Evolutionary conservation across 2,113 vertebrate genomes (phyloP).

Genomic region (Otolemur garnettii): DNA sequence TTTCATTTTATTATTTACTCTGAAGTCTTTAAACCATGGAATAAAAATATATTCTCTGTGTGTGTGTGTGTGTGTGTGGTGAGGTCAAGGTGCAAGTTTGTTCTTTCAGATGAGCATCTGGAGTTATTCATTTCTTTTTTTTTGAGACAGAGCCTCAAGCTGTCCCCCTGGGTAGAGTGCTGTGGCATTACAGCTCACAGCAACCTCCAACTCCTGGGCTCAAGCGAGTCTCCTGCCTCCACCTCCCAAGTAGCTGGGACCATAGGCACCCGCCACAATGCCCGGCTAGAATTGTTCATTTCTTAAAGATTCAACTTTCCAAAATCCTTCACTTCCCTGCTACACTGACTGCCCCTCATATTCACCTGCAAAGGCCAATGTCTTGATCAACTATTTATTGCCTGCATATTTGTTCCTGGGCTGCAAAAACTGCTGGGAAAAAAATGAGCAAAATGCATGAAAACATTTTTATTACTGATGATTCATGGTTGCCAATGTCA

Average conservation of each 20-base stretch:
- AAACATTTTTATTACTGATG: not conserved
- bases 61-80: not conserved
- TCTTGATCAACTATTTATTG: not conserved
- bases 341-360: not conserved
- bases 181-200: no score
- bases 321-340: not conserved
- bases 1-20: not conserved
- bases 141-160: no score
- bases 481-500: not conserved
- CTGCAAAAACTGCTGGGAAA: not conserved
- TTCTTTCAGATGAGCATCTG: not conserved
- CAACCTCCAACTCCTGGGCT: no score
- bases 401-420: not conserved
- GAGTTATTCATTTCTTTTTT: not conserved
- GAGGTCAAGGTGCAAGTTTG: not conserved
- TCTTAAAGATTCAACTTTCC: not conserved
- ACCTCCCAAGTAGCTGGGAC: no score
- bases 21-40: not conserved
- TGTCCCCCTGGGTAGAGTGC: no score
- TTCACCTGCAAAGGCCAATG: not conserved
- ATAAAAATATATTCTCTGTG: not conserved
- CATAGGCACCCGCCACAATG: no score
- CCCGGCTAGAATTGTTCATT: not conserved
- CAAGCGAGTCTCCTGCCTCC: no score
- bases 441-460: not conserved